Evolutionary conservation across 2,113 vertebrate genomes (phyloP), one percentile per base, ranked within the genome.

Genomic region (Xerus inauris): DNA sequence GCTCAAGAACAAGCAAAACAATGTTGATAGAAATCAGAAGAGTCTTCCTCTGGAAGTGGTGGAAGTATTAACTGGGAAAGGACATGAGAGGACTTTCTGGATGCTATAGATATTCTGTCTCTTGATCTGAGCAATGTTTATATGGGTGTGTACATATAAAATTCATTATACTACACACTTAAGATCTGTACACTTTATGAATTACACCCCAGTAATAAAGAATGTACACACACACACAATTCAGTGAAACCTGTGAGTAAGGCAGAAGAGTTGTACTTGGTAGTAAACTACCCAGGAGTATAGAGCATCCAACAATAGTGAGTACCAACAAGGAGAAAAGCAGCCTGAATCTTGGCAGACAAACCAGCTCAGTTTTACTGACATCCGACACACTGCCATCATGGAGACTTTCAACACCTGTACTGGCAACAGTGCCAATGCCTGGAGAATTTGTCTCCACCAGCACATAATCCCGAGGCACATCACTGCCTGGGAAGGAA

Each of bases 401-500:
- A 57, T 91, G 65, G 73, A 86, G 85, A 81, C 82, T 95, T 86
- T 96, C 67, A n/a, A 45, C 95, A 96, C 91, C 92, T 98, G 88
- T 90, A 73, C 91, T 94, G 81, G 91, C 86, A 97, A 93, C 64
- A 51, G 49, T 88, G 82, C 77, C 10, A 4, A 94, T 87, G 49
- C 94, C 80, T 89, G 64, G 87, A 96, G 95, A 95, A 94, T 94
- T 73, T 93, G 92, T 92, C 84, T 88, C 84, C 85, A 96, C 81
- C 84, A 95, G 85, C 85, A 96, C 73, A 83, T 71, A 75, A 94
- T 95, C 81, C 94, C 96, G 54, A 75, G 95, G 92, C 84, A 97
- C 97, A 97, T 96, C 92, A 83, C 93, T 96, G 94, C 97, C 95
- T 96, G 96, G 97, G 96, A 97, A 98, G 87, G 86, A 89, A 96